These are phyloP conservation scores for Theodoxus fluviatilis DNA, from an alignment of 2,888 invertebrate species.

Conservation along the genomic window DNA sequence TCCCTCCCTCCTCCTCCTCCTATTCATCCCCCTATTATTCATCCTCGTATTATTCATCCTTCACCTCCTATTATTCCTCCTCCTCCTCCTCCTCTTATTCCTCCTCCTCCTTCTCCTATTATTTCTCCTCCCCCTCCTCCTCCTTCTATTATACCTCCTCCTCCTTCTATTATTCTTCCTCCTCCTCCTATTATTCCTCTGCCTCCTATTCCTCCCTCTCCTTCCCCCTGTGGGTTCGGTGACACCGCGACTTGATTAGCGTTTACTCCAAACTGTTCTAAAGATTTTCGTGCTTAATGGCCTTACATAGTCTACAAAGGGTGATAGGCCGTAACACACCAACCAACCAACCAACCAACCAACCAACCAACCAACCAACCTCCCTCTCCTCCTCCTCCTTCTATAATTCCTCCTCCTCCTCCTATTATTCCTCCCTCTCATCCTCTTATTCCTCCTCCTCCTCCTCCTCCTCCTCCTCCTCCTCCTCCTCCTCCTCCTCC, in stretches of 20 bases:
- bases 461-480: neutral
- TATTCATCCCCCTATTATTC: neutral
- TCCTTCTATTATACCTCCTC: neutral
- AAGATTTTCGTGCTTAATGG: too few species aligned
- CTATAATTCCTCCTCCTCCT: neutral
- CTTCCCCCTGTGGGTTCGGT: too few species aligned
- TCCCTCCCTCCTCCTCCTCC: neutral
- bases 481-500: neutral
- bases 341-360: too few species aligned
- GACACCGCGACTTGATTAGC: too few species aligned
- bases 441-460: neutral
- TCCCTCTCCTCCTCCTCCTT: conserved; percentile 14
- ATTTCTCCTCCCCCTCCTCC: neutral
- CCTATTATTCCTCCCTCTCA: neutral
- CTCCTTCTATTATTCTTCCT: neutral
- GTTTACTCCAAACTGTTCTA: too few species aligned
- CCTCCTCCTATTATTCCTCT: conserved; percentile 4
- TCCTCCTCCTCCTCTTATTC: neutral
- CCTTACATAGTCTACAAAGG: too few species aligned
- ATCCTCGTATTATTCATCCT: neutral
- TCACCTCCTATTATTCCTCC: neutral
- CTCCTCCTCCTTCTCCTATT: neutral
- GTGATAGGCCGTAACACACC: too few species aligned
- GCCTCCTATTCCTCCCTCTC: conserved; percentile 17
- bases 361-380: neutral